Evolutionary conservation across 2,113 vertebrate genomes (phyloP).

Genomic region (Anarrhichthys ocellatus): DNA sequence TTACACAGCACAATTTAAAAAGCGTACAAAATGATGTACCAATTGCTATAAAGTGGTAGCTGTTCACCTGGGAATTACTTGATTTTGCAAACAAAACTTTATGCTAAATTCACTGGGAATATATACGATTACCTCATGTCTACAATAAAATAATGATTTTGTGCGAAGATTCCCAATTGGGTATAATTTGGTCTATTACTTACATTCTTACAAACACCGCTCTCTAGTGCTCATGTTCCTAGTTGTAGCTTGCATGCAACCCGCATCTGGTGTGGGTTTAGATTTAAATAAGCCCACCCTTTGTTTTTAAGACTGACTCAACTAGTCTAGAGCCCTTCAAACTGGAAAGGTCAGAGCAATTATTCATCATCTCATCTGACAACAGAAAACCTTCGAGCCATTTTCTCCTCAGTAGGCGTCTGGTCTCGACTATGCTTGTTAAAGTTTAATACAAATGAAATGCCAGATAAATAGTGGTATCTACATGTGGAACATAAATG

Average conservation of each 20-base stretch:
- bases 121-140: conserved; percentile 18
- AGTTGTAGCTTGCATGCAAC: not conserved
- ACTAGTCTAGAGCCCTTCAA: not conserved
- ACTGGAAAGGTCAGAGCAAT: conserved; percentile 28
- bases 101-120: not conserved
- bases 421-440: not conserved
- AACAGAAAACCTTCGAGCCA: not conserved
- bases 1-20: conserved; percentile 16
- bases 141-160: conserved; percentile 12
- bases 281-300: conserved; percentile 34
- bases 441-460: not conserved
- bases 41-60: conserved; percentile 5
- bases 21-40: conserved; percentile 4
- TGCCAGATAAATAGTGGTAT: not conserved
- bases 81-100: not conserved
- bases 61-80: not conserved
- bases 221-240: not conserved
- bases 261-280: conserved; percentile 18
- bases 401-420: conserved; percentile 7
- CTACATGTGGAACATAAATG: conserved; percentile 1
- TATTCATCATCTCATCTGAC: conserved; percentile 22
- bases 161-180: conserved; percentile 6
- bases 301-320: conserved; percentile 11
- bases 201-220: not conserved
- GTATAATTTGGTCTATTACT: not conserved